Conservation (phyloP, 1,140 invertebrate genomes). For the Drosophila rhopaloa region DNA sequence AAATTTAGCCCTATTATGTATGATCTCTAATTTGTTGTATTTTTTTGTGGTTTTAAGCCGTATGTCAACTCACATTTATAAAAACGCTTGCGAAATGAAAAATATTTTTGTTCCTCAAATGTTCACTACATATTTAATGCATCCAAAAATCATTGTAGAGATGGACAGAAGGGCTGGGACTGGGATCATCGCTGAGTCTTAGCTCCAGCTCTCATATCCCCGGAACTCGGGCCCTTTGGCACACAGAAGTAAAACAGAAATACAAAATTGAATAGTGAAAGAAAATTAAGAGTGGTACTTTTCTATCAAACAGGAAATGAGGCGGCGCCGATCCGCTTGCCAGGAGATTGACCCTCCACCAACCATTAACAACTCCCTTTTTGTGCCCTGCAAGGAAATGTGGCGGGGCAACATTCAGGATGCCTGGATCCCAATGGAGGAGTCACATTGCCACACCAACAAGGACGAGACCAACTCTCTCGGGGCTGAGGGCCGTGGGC, state of each 20-base stretch:
- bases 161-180: too few species aligned
- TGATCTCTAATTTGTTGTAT: too few species aligned
- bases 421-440: slow-evolving; percentile 23
- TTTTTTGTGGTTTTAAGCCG: too few species aligned
- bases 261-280: slow-evolving; percentile 11
- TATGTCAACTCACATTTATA: too few species aligned
- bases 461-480: slow-evolving; percentile 2
- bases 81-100: too few species aligned
- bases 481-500: slow-evolving; percentile 26
- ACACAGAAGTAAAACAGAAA: not conserved
- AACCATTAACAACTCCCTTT: not conserved
- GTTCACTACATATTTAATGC: too few species aligned
- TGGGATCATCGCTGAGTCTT: slow-evolving; percentile 1
- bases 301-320: slow-evolving; percentile 3
- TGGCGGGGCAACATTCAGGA: slow-evolving; percentile 10
- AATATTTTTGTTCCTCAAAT: too few species aligned
- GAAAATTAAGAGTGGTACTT: slow-evolving; percentile 9
- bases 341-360: not conserved
- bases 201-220: not conserved
- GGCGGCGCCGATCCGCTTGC: too few species aligned
- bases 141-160: too few species aligned
- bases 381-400: too few species aligned
- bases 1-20: too few species aligned
- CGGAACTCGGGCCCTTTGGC: not conserved
- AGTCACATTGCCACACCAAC: slow-evolving; percentile 24